Base-by-base conservation (phyloP, 2,113 vertebrate species). In the Spermophilus dauricus region DNA sequence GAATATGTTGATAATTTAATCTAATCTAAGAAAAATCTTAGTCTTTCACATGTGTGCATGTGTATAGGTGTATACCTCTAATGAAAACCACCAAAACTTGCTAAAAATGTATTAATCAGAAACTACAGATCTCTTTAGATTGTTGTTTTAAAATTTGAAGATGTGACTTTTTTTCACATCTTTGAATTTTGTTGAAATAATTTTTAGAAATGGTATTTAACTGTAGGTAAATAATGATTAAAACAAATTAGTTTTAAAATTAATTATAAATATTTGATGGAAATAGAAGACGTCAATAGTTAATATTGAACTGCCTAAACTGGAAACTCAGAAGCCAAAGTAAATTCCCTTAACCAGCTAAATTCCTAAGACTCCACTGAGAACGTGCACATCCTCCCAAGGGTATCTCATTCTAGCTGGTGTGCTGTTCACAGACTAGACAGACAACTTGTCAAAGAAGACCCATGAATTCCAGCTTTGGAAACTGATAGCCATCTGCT, bases 281-380 rank as follows among this genome's bases (percentile, higher is more conserved):
- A 61, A 89, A 80, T 89, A 80, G 61, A 88, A 18, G 8, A 58
- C 45, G 18, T 63, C 51, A 37, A 0, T 82, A 67, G 67, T 96
- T 86, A 91, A 20, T 91, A 97, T 98, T 89, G 65, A 87, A 24
- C n/a, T 92, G 11, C 51, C 42, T 82, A 78, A 93, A 86, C 28
- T 80, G 30, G 2, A 75, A 69, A 89, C 3, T 76, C 16, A 48
- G 70, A 12, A 86, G 18, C n/a, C 86, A 65, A 58, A 70, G 63
- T 76, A 86, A 93, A 76, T 91, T 95, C 37, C 65, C 75, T 24
- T 82, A 89, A 58, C 34, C 56, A 93, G 58, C 34, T 89, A 70
- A 86, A 72, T 67, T 82, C 48, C 75, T 24, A 20, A 91, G 67
- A n/a, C 20, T 84, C 69, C 72, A 3, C 1, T 8, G 28, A 65